These are phyloP conservation scores for Neoarius graeffei DNA, from an alignment of 2,113 vertebrate species.

Conservation along the genomic window DNA sequence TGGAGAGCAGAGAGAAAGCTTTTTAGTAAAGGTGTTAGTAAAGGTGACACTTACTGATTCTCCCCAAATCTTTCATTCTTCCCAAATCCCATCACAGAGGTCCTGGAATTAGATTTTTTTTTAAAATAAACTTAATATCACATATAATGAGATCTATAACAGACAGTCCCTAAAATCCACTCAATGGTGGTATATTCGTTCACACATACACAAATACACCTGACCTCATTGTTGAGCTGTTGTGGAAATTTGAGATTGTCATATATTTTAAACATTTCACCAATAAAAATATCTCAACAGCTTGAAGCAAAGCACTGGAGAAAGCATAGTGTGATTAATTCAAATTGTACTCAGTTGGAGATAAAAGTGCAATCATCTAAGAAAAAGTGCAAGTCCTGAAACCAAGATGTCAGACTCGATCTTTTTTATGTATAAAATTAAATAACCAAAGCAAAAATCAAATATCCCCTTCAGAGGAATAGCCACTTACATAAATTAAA, in stretches of 20 bases:
- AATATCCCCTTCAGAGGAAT: neutral
- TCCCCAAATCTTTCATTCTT: neutral
- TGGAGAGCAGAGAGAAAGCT: constrained; percentile 38
- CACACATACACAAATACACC: neutral
- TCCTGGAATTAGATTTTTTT: neutral
- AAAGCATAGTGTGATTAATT: neutral
- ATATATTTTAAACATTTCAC: neutral
- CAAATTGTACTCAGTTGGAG: neutral
- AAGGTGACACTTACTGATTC: neutral
- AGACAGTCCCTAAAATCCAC: neutral
- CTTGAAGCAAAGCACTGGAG: neutral
- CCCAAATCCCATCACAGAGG: neutral
- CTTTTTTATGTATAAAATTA: neutral
- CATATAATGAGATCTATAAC: neutral
- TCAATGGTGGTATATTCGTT: neutral
- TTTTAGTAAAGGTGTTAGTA: neutral
- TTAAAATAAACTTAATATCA: neutral
- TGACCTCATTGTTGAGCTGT: too few relatives aligned
- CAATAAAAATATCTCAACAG: neutral
- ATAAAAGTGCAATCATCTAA: neutral
- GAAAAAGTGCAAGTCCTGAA: neutral
- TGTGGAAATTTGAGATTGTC: neutral
- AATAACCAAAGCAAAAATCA: neutral
- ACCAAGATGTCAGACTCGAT: neutral
- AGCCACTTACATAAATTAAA: neutral